Percentiles rank a stretch among this genome's conserved stretches.
These are phyloP conservation scores for Hymenopus coronatus DNA, from an alignment of 2,888 invertebrate genomes.

Conservation along the genomic window DNA sequence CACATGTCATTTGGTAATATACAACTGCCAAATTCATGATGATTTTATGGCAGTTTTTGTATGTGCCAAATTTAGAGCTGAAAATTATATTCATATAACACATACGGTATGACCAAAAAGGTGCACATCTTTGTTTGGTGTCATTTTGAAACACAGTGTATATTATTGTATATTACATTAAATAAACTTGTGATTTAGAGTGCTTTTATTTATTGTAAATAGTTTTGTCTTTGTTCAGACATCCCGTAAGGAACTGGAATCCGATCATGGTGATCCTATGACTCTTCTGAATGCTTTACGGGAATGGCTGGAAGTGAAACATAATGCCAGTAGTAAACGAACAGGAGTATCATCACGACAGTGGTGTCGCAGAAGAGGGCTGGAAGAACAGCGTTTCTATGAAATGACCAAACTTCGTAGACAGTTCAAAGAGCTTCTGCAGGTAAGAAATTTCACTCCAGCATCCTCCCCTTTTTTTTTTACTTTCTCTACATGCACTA, in stretches of 20 bases:
- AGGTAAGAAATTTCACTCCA: conserved; percentile 48
- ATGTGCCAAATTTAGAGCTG: too few relatives aligned
- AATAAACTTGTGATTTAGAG: too few relatives aligned
- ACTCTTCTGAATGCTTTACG: conserved; percentile 83
- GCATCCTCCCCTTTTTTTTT: too few relatives aligned
- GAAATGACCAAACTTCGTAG: conserved; percentile 90
- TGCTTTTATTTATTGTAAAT: not conserved
- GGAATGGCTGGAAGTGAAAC: conserved; percentile 82
- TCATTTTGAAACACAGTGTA: too few relatives aligned
- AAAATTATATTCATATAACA: too few relatives aligned
- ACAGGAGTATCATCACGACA: conserved; percentile 52
- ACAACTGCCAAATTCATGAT: too few relatives aligned
- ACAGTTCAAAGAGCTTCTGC: conserved; percentile 81
- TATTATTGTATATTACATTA: too few relatives aligned
- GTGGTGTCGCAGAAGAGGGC: conserved; percentile 86
- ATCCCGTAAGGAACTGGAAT: conserved; percentile 75
- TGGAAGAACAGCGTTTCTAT: conserved; percentile 96
- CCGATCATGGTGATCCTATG: conserved; percentile 94
- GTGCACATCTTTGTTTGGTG: too few relatives aligned
- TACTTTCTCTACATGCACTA: too few relatives aligned
- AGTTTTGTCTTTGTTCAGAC: conserved; percentile 49
- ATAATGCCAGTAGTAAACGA: conserved; percentile 37
- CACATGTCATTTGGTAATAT: too few relatives aligned
- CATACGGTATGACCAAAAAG: too few relatives aligned
- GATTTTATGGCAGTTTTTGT: too few relatives aligned